These are phyloP conservation scores for Mormyrus lacerda DNA, from an alignment of 2,113 vertebrate species.

Conservation along the genomic window DNA sequence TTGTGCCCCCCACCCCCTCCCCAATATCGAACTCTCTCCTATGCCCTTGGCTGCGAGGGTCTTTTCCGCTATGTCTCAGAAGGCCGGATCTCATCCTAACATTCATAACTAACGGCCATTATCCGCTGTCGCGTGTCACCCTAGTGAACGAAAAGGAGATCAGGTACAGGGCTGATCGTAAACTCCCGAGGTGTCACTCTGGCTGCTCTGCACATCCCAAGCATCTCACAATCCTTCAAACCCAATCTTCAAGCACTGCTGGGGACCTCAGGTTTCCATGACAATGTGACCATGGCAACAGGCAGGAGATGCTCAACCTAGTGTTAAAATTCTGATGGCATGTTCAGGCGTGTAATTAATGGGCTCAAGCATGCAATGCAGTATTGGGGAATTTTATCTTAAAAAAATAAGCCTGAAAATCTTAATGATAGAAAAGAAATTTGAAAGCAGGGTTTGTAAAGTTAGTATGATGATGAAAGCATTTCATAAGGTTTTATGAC, in stretches of 20 bases:
- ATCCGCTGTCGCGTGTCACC: background rate
- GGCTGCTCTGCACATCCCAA: background rate
- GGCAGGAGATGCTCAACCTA: constrained; percentile 3
- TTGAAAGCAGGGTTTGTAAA: background rate
- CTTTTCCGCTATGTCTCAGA: background rate
- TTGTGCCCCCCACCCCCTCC: background rate
- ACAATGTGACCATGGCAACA: constrained; percentile 25
- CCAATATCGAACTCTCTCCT: background rate
- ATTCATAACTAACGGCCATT: background rate
- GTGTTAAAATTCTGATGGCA: constrained; percentile 14
- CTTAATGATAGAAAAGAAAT: background rate
- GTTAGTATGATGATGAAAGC: background rate
- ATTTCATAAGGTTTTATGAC: background rate
- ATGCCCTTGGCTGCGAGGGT: background rate
- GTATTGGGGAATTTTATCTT: background rate
- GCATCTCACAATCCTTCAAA: background rate
- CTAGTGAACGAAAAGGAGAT: background rate
- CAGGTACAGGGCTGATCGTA: background rate
- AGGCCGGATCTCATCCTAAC: background rate
- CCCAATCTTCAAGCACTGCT: background rate
- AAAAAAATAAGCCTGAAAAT: constrained; percentile 12
- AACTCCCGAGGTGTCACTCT: background rate
- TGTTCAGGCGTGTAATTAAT: constrained; percentile 1
- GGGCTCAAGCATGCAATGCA: background rate
- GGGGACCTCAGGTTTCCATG: constrained; percentile 22